Base-by-base conservation (phyloP, 2,113 vertebrate species). In the Onychostoma macrolepis region DNA sequence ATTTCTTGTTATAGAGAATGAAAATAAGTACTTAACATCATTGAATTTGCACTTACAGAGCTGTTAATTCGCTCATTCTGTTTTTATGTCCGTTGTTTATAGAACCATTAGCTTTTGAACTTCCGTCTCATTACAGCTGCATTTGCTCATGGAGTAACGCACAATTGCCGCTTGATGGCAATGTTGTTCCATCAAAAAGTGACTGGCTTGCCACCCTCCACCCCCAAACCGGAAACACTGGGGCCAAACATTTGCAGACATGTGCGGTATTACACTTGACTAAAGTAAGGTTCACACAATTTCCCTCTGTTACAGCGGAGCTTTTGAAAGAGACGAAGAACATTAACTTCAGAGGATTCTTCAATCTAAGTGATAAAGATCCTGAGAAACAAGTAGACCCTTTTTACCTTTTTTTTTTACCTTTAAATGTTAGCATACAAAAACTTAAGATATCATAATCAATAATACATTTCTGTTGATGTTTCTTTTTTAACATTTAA, bases 81-180 rank as follows among this genome's bases (percentile, higher is more conserved):
- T 85, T 87, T 92, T 91, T 89, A 91, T 90, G 90, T 90, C 74
- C 77, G 45, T 72, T 78, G 65, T 91, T 93, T 91, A 92, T 88
- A 91, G 89, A 93, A 91, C 88, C 90, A 91, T 93, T 88, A 90
- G 91, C 72, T 88, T 79, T 76, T 67, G 56, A 76, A 78, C 56
- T 86, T 86, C 75, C 86, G 50, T 84, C 85, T 36, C 45, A 65
- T 41, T 72, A 76, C 86, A 82, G 56, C 26, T 53, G 5, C 3
- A 48, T 17, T 12, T 74, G 17, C 7, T 1, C 50, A 15, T 76
- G 86, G 10, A 75, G 24, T 85, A 48, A 56, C 87, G 1, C 3
- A 1, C 4, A 19, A 3, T 2, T 26, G 0, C 93, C 97, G 89
- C 96, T 94, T 95, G 97, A 95, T 97, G 97, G 97, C 91, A 95